Conservation (phyloP, 2,113 vertebrate genomes). For the Echinops telfairi region DNA sequence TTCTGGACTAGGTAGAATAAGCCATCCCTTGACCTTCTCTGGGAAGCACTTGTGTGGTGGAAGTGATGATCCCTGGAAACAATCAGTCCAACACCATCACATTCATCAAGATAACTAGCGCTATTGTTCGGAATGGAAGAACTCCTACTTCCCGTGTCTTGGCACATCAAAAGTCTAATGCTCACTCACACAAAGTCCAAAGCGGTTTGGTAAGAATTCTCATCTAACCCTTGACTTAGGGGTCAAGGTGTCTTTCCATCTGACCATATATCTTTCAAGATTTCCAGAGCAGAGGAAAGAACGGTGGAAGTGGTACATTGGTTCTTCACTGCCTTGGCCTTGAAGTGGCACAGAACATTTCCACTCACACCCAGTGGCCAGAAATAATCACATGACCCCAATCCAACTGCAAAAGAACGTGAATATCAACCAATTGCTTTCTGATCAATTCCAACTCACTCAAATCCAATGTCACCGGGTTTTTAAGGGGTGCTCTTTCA, state of each 20-base stretch:
- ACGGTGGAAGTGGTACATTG: background rate
- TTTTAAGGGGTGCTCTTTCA: background rate
- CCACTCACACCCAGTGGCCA: background rate
- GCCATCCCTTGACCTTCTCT: background rate
- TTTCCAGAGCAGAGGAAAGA: background rate
- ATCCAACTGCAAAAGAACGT: background rate
- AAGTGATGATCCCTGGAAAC: constrained; percentile 2
- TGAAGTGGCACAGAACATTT: background rate
- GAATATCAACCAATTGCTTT: background rate
- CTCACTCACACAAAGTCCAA: background rate
- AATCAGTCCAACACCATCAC: background rate
- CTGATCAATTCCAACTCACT: background rate
- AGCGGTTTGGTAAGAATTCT: background rate
- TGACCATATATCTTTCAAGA: background rate
- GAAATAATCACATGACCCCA: background rate
- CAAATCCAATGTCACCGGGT: background rate
- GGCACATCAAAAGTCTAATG: constrained; percentile 21
- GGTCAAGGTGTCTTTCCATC: background rate
- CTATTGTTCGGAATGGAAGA: background rate
- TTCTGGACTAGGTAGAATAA: background rate
- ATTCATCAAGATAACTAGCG: background rate
- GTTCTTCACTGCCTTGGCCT: background rate
- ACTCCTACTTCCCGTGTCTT: background rate
- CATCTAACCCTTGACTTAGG: background rate
- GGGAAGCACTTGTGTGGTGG: background rate